Percentiles rank a stretch among this genome's conserved stretches.
Evolutionary conservation across 1,140 invertebrate species (phyloP).

Genomic region (Amyelois transitella): DNA sequence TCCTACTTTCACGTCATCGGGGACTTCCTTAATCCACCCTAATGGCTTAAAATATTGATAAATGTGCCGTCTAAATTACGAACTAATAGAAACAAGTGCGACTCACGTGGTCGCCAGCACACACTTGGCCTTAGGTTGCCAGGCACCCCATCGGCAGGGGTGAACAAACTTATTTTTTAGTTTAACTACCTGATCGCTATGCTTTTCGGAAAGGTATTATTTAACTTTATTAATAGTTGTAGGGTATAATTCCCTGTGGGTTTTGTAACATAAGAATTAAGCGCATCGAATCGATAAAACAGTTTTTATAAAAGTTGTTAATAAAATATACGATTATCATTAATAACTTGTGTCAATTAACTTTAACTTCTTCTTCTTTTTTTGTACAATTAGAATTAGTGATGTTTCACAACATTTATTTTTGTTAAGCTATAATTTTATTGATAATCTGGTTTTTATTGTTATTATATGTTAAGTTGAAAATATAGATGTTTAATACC

Average conservation of each 20-base stretch:
- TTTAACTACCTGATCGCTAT: background rate
- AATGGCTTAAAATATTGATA: conserved; percentile 56
- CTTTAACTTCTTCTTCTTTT: background rate
- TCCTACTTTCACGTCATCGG: conserved; percentile 55
- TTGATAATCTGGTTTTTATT: too few species aligned
- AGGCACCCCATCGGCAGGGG: conserved; percentile 30
- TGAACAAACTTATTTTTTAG: conserved; percentile 29
- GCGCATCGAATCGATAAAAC: background rate
- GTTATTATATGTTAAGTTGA: too few species aligned
- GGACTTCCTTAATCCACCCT: conserved; percentile 60
- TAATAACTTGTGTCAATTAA: background rate
- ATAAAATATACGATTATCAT: background rate
- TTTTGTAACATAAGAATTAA: background rate
- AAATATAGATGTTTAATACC: too few species aligned
- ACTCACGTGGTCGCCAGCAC: conserved; percentile 25
- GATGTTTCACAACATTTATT: background rate
- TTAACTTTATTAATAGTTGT: background rate
- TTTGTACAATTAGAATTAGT: background rate
- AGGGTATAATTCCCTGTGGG: background rate
- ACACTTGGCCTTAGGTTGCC: conserved; percentile 27
- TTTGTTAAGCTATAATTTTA: too few species aligned
- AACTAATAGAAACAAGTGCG: conserved; percentile 30
- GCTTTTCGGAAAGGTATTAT: background rate
- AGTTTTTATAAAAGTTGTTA: background rate
- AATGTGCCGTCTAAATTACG: conserved; percentile 34